Conservation (phyloP, 92 coral and sea anemone genomes). For the Paragorgia papillata region DNA sequence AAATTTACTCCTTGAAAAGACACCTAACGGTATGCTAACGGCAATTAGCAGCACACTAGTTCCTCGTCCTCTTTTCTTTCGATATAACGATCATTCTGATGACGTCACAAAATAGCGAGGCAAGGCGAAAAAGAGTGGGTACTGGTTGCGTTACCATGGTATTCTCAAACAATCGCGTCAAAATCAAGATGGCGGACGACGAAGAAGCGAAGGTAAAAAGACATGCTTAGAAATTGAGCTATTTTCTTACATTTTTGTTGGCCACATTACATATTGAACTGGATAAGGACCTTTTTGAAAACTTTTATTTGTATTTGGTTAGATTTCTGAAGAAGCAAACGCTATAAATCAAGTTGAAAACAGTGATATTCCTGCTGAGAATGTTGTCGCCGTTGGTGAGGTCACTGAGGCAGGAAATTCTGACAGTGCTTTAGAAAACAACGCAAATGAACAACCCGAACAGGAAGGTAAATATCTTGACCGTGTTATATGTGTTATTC, state of each 20-base stretch:
- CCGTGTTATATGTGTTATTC: too few species aligned
- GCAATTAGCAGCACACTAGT: too few species aligned
- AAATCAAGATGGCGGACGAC: conserved; percentile 46
- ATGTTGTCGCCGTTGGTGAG: conserved; percentile 32
- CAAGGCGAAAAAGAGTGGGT: too few species aligned
- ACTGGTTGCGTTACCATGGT: not conserved
- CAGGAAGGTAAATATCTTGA: not conserved
- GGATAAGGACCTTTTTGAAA: too few species aligned
- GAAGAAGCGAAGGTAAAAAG: not conserved
- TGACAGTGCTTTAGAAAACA: not conserved
- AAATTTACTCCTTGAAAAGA: not conserved
- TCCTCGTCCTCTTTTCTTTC: too few species aligned
- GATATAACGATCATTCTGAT: too few species aligned
- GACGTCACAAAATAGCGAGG: too few species aligned
- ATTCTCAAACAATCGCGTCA: not conserved
- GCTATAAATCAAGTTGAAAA: not conserved
- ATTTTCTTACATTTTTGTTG: not conserved
- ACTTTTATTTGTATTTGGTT: too few species aligned
- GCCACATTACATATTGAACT: too few species aligned
- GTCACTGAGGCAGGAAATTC: conserved; percentile 19
- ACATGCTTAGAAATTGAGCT: not conserved
- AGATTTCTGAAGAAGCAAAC: conserved; percentile 24
- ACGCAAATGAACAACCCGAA: not conserved
- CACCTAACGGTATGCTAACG: not conserved
- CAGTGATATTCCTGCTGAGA: not conserved